Conservation (phyloP, 2,888 invertebrate species). For the Hofmannophila pseudospretella region DNA sequence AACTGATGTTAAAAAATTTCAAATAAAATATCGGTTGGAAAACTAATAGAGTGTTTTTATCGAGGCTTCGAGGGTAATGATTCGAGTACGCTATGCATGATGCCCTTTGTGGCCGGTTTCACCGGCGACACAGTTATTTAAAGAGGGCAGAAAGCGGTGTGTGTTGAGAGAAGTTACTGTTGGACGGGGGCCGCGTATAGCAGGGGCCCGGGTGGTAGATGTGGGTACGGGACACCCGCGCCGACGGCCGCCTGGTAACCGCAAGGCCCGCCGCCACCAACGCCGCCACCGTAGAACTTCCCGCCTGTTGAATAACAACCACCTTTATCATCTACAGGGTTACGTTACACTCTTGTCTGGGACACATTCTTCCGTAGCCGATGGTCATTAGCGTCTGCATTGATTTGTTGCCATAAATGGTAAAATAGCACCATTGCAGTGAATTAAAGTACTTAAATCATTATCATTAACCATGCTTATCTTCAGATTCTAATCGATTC, state of each 20-base stretch:
- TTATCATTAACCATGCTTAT: too few relatives aligned
- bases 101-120: conserved; percentile 2
- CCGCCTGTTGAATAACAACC: conserved; percentile 63
- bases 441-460: too few relatives aligned
- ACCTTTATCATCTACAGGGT: too few relatives aligned
- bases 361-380: too few relatives aligned
- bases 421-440: too few relatives aligned
- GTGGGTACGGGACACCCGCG: conserved; percentile 79
- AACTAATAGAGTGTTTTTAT: conserved; percentile 6
- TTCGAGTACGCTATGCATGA: conserved; percentile 8
- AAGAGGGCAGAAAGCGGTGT: conserved; percentile 4
- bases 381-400: too few relatives aligned
- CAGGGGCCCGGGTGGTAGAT: conserved; percentile 75
- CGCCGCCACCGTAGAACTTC: conserved; percentile 86
- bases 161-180: conserved; percentile 73
- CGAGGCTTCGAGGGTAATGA: background rate
- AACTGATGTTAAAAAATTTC: conserved; percentile 11
- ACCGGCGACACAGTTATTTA: background rate
- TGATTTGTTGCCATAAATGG: too few relatives aligned
- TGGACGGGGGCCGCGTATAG: conserved; percentile 84
- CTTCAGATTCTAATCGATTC: too few relatives aligned
- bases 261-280: conserved; percentile 77
- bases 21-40: background rate
- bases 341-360: too few relatives aligned
- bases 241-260: conserved; percentile 83